These are phyloP conservation scores for Clepsis dumicolana DNA, from an alignment of 2,888 invertebrate genomes.

Conservation along the genomic window DNA sequence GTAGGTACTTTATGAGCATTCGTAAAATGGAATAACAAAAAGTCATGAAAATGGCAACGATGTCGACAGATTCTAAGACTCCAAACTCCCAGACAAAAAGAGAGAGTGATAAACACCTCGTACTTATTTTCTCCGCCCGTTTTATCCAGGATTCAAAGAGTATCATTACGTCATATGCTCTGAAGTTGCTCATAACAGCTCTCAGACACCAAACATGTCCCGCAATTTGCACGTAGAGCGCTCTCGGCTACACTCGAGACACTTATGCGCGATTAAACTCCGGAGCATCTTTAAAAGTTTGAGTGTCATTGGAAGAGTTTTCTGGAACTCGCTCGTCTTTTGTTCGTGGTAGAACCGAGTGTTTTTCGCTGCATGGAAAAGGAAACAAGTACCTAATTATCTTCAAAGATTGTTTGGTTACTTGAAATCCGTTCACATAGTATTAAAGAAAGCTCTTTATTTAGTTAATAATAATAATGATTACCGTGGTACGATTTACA, in stretches of 20 bases:
- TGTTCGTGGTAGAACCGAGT: not conserved
- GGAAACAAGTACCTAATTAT: not conserved
- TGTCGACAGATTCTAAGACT: too few species aligned
- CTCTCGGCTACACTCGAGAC: conserved; percentile 50
- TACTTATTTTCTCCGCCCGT: not conserved
- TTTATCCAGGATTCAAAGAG: not conserved
- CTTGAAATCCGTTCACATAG: too few species aligned
- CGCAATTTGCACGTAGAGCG: conserved; percentile 59
- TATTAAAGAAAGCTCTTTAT: too few species aligned
- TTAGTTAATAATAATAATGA: too few species aligned
- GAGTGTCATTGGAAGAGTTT: conserved; percentile 35
- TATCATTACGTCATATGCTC: conserved; percentile 31
- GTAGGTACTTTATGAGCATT: too few species aligned
- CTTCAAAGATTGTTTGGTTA: too few species aligned
- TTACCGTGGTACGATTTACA: too few species aligned
- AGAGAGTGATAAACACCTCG: not conserved
- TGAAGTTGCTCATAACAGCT: conserved; percentile 42
- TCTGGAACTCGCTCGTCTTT: conserved; percentile 15
- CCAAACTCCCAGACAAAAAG: too few species aligned
- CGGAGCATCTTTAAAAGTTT: conserved; percentile 35
- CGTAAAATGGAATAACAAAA: too few species aligned
- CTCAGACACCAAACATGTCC: conserved; percentile 56
- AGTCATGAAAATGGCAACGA: too few species aligned
- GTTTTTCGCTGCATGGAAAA: not conserved
- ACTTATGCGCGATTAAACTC: conserved; percentile 47